Base-by-base conservation (phyloP, 2,888 invertebrate species). In the Heliconius ethilla region DNA sequence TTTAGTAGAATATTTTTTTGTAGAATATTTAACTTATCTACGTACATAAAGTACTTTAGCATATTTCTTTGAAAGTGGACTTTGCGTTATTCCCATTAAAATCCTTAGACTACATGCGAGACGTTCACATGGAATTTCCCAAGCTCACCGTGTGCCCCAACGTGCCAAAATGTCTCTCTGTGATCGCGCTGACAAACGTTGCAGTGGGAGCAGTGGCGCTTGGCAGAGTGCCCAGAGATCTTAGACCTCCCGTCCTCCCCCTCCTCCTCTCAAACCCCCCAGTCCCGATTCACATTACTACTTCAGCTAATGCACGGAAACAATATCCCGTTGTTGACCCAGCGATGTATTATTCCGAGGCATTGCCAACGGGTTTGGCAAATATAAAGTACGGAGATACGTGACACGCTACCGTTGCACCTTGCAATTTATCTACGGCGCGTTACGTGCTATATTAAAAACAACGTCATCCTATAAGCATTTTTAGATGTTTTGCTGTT, bases 41-140 rank as follows among this genome's bases (percentile, higher is more conserved):
- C 11, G 15, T 11, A 9, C 45, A 5, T 18, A 13, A 51, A 33
- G 33, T 7, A 18, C 40, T 62, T 29, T 40, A 25, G 62, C 6
- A 73, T n/a, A 40, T 40, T 80, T 80, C 77, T 80, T 79, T 65
- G 63, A 10, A 70, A 70, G 72, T 85, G 87, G 88, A 89, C 87
- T 90, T 90, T 89, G 89, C 88, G 90, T 90, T 87, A 87, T 91
- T 89, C 87, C 87, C 89, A 90, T 89, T 84, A 90, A 91, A 89
- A 91, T 88, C 86, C 88, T 89, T 91, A 93, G 92, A 92, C 91
- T 89, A 87, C 87, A 86, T 87, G 87, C 90, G 91, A 92, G 91
- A 92, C 91, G 88, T 90, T 90, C 88, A 87, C 86, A 89, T 88
- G 84, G 86, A 75, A 45, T 29, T n/a, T 40, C 37, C 67, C 78